Base-by-base conservation (phyloP, 2,888 invertebrate genomes). In the Odiellus spinosus region DNA sequence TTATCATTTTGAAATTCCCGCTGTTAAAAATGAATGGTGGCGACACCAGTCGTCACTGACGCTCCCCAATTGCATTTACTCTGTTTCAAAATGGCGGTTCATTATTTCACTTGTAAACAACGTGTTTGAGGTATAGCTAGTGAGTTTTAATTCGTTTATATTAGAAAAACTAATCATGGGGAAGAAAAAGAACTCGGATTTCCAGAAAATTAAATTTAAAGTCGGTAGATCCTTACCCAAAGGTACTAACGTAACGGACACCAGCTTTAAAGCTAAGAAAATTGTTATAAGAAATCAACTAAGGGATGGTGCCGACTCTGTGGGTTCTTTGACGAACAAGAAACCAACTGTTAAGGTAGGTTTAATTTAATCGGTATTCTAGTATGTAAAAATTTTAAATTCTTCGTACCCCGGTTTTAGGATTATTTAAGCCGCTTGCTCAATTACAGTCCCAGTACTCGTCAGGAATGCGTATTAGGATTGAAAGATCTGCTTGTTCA, bases 201-300 rank as follows among this genome's bases (percentile, higher is more conserved):
- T 85, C 62, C 76, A 83, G 0, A 93, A 91, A 72, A 79, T 83
- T 0, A 87, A 91, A 64, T 65, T 91, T 32, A 91, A 88, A 67
- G 74, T 76, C 17, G 80, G 49, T 76, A 80, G 64, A 75, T 77
- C 60, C 34, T 65, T 91, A 44, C 82, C 83, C 0, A 90, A 85
- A 70, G 86, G 86, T 6, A 76, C 80, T 44, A 93, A 91, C 73
- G 77, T 85, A 3, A 91, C 91, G 0, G 79, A 86, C 63, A 81
- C 86, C 0, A 77, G 79, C 58, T 90, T 93, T 60, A 87, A 88
- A 73, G 76, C 87, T 0, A 82, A 82, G 59, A 83, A 86, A 61
- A 87, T 93, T 55, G 72, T 85, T 2, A 73, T 93, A 35, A 75
- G 74, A 38, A 80, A 84, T 58, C 88, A 90, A 61, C 63, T 86